A percentile compares a stretch with the other conserved stretches of the same genome.
These are phyloP conservation scores for Druon quercuslanigerum DNA, from an alignment of 1,140 invertebrate species.

Conservation along the genomic window DNA sequence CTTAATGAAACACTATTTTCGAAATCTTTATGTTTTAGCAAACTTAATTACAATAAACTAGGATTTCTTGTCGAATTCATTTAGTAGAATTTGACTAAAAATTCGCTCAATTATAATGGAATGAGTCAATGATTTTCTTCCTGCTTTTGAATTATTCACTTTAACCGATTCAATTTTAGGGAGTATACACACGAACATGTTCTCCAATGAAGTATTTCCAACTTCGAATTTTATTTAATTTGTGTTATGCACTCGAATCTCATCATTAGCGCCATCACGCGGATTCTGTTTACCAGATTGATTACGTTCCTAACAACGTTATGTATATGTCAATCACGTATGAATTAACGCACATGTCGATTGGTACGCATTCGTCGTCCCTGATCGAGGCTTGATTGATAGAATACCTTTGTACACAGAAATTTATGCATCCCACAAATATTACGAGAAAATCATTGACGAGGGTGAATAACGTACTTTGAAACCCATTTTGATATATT, in stretches of 20 bases:
- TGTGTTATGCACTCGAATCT: background rate
- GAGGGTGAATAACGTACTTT: background rate
- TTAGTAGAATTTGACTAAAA: too few species aligned
- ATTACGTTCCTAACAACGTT: conserved; percentile 30
- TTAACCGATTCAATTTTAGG: too few species aligned
- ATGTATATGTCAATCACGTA: conserved; percentile 30
- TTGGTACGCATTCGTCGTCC: conserved; percentile 7
- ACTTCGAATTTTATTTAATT: background rate
- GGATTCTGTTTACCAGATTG: conserved; percentile 35
- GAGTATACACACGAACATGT: too few species aligned
- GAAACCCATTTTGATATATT: background rate
- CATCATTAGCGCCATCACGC: conserved; percentile 34
- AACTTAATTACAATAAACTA: too few species aligned
- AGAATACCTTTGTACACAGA: background rate
- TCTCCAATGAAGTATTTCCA: background rate
- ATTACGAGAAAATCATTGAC: background rate
- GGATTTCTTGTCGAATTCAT: too few species aligned
- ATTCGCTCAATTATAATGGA: too few species aligned
- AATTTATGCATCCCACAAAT: background rate
- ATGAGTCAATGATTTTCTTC: too few species aligned
- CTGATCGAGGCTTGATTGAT: conserved; percentile 22
- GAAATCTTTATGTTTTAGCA: too few species aligned
- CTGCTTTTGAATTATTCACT: too few species aligned
- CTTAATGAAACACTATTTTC: too few species aligned
- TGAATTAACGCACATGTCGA: conserved; percentile 16